Evolutionary conservation across 2,888 invertebrate species (phyloP).

Genomic region (Xiphydria camelus): DNA sequence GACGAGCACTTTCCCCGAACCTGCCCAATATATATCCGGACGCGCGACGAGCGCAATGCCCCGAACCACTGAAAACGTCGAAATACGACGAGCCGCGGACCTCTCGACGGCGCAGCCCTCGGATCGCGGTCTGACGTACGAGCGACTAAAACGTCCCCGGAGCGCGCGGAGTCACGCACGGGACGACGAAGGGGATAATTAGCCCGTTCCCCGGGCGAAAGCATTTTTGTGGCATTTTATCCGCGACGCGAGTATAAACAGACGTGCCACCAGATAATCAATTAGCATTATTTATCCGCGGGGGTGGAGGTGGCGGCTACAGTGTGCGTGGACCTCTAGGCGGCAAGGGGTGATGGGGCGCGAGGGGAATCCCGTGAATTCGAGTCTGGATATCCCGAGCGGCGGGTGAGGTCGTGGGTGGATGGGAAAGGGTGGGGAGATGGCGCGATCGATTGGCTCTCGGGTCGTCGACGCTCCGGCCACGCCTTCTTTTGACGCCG

Average conservation of each 20-base stretch:
- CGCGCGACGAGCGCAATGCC: no score
- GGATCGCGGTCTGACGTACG: no score
- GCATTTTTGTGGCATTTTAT: conserved; percentile 4
- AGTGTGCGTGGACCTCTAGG: no score
- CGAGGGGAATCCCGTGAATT: background rate
- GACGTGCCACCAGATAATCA: conserved; percentile 25
- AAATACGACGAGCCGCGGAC: no score
- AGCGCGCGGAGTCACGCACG: background rate
- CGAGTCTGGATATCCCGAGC: background rate
- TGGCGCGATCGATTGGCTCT: conserved; percentile 49
- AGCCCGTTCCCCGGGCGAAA: conserved; percentile 2
- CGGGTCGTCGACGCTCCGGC: conserved; percentile 27
- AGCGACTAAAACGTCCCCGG: no score
- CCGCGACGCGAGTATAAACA: conserved; percentile 5
- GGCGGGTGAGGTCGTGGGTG: conserved; percentile 9
- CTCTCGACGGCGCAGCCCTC: no score
- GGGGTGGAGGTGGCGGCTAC: conserved; percentile 16
- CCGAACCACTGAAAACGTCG: no score
- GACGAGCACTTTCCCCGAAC: no score
- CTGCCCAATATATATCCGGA: no score
- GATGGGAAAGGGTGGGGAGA: conserved; percentile 36
- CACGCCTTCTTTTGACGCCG: conserved; percentile 39
- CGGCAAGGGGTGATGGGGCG: background rate
- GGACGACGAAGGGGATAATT: conserved; percentile 2
- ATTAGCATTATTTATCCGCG: conserved; percentile 29